Evolutionary conservation across 2,113 vertebrate genomes (phyloP), one percentile per base, ranked within the genome.

Genomic region (Gadus chalcogrammus): DNA sequence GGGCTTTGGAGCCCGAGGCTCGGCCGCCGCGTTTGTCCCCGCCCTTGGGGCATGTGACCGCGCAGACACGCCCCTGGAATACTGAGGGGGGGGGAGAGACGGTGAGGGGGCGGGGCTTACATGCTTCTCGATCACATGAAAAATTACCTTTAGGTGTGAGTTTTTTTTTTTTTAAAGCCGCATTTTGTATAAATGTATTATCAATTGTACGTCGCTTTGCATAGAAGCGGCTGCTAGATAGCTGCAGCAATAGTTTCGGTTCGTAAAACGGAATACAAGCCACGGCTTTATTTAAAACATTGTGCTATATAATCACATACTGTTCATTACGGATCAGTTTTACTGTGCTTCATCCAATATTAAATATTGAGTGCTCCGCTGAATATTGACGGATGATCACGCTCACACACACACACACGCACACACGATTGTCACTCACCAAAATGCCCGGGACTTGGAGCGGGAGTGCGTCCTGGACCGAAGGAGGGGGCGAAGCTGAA

Each of bases 11-110:
- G 20, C 91, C 92, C 59, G 96, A 93, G 64, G 93, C 91, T 58
- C 94, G 89, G 69, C 90, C 84, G 59, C 94, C 92, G 65, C 95
- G 93, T 77, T 95, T 98, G 74, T 96, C 95, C 69, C 93, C 96
- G 79, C 97, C 97, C 88, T 95, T 96, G 52, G 95, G 88, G 86
- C 94, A 93, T 0, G 93, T 93, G 84, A 96, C 85, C 55, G 93
- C 92, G 70, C 92, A 95, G 69, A 87, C 93, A 61, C 92, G 94
- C 65, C 92, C 93, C 85, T 90, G 90, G 84, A 93, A 91, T 70
- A 88, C 94, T 98, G 88, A 48, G 80, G 20, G 16, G 20, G 42
- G 2, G 42, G 11, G 42, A 7, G 58, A 59, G 56, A 59, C 1
- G 59, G 18, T 9, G 24, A 24, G 24, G 24, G 24, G 24, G 24